phyloP scores from a whole-genome alignment of 2,888 invertebrate species.

The Latrodectus elegans region DNA sequence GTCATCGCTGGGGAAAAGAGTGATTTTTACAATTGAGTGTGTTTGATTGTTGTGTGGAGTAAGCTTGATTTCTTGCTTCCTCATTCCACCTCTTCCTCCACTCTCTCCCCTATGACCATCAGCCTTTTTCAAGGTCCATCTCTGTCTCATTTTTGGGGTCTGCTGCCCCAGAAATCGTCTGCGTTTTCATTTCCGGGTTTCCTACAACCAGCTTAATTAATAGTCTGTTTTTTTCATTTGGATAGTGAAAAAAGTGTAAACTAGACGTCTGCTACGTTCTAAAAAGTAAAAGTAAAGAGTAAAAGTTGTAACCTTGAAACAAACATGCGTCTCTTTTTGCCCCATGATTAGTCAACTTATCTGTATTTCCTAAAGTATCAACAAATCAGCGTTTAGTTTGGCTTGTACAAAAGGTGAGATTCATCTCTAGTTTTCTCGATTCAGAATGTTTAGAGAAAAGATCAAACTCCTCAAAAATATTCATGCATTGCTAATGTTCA shows the following conservation, averaged over 20 bases:
- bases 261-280: background rate
- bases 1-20: slow-evolving; percentile 5
- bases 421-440: too few relatives aligned
- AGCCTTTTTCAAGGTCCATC: slow-evolving; percentile 42
- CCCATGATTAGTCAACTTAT: too few relatives aligned
- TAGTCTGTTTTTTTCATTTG: background rate
- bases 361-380: too few relatives aligned
- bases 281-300: too few relatives aligned
- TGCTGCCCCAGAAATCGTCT: slow-evolving; percentile 42
- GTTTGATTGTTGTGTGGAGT: slow-evolving; percentile 4
- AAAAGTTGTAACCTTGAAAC: too few relatives aligned
- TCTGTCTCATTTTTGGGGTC: slow-evolving; percentile 39
- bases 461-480: too few relatives aligned
- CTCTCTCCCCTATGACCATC: background rate
- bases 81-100: slow-evolving; percentile 27
- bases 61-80: slow-evolving; percentile 31
- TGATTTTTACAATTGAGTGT: background rate
- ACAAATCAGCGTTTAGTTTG: too few relatives aligned
- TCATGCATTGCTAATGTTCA: too few relatives aligned
- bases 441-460: too few relatives aligned
- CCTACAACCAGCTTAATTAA: background rate
- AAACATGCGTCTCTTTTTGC: too few relatives aligned
- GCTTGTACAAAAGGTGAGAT: too few relatives aligned
- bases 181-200: slow-evolving; percentile 46
- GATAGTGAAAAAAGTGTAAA: background rate